Evolutionary conservation across 2,113 vertebrate species (phyloP).

Genomic region (Oostethus manadensis): DNA sequence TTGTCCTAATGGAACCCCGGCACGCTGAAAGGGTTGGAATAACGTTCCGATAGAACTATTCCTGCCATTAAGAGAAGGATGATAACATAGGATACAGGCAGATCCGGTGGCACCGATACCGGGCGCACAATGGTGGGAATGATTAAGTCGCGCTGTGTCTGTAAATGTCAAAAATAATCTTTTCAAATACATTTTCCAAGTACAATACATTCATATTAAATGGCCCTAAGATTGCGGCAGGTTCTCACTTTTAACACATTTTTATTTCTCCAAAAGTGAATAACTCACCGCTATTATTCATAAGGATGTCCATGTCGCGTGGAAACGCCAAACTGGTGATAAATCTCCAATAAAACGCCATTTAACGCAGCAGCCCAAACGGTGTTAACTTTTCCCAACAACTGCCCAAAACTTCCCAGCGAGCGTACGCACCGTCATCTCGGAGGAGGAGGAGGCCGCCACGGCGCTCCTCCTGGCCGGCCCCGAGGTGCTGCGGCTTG

Average conservation of each 20-base stretch:
- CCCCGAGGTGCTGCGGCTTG: slow-evolving; percentile 88
- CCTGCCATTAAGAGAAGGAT: neutral
- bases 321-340: neutral
- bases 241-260: too few relatives aligned
- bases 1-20: neutral
- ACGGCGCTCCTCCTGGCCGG: slow-evolving; percentile 77
- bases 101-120: neutral
- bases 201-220: too few relatives aligned
- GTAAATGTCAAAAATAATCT: neutral
- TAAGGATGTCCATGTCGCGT: too few relatives aligned
- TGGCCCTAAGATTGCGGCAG: too few relatives aligned
- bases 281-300: too few relatives aligned
- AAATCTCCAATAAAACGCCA: neutral
- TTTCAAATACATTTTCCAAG: too few relatives aligned
- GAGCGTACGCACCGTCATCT: slow-evolving; percentile 72
- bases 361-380: neutral
- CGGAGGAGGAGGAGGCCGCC: slow-evolving; percentile 71
- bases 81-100: slow-evolving; percentile 3
- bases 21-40: slow-evolving; percentile 11
- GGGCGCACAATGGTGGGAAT: neutral
- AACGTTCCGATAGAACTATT: neutral
- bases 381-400: neutral
- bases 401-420: neutral
- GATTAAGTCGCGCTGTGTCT: neutral
- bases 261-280: too few relatives aligned